Conservation (phyloP, 2,888 invertebrate species). For the Ormia ochracea region DNA sequence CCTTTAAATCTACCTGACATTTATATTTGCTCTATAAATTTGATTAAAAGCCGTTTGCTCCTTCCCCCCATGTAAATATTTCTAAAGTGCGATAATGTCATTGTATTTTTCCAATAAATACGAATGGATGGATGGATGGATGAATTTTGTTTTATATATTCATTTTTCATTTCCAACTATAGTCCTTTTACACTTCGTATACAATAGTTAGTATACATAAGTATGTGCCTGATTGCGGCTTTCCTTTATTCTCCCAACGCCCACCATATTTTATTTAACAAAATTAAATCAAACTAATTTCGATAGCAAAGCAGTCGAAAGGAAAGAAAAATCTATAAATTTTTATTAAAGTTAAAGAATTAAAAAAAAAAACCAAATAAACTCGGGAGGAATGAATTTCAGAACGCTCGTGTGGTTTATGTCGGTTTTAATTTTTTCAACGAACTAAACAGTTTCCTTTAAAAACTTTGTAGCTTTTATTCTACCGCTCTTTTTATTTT, state of each 20-base stretch:
- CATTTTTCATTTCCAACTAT: constrained; percentile 2
- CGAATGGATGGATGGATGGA: background rate
- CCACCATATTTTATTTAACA: constrained; percentile 2
- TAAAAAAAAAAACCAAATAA: background rate
- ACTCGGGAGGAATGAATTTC: background rate
- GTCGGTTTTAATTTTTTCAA: no score
- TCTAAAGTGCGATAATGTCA: background rate
- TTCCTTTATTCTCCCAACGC: background rate
- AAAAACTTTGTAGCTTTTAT: no score
- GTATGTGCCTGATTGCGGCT: background rate
- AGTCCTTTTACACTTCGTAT: no score
- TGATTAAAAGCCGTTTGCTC: background rate
- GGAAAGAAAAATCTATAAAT: constrained; percentile 14
- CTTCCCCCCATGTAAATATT: background rate
- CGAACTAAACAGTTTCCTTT: no score
- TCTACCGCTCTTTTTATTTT: no score
- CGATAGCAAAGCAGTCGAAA: background rate
- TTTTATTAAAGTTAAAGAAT: constrained; percentile 1
- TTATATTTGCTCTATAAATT: background rate
- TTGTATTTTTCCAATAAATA: background rate
- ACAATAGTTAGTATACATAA: no score
- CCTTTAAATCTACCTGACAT: background rate
- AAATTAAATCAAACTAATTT: constrained; percentile 9
- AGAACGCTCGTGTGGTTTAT: no score
- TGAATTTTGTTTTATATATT: background rate